phyloP scores from a whole-genome alignment of 2,113 vertebrate species.

The Sphaerodactylus townsendi region DNA sequence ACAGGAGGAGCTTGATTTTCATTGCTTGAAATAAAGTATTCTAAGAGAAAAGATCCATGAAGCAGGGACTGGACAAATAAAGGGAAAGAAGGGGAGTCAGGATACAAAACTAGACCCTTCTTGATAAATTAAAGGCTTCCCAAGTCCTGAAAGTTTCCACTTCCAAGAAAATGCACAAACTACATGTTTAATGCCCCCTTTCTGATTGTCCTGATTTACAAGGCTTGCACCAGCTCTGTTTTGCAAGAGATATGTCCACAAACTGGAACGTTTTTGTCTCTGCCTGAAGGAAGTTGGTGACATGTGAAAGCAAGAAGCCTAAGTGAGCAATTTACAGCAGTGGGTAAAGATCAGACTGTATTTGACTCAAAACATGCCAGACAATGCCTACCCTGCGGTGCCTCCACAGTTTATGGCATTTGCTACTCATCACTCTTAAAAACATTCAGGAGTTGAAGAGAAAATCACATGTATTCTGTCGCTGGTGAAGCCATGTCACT shows the following conservation, averaged over 20 bases:
- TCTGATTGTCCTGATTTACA: not conserved
- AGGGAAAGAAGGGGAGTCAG: not conserved
- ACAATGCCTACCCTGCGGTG: constrained; percentile 6
- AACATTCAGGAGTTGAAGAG: constrained; percentile 25
- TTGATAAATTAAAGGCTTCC: not conserved
- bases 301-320: constrained; percentile 12
- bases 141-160: not conserved
- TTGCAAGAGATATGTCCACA: constrained; percentile 7
- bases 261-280: not conserved
- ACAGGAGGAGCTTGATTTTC: not conserved
- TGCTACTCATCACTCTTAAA: not conserved
- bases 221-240: not conserved
- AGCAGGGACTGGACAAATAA: too few relatives aligned
- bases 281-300: constrained; percentile 11
- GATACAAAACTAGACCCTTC: not conserved
- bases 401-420: not conserved
- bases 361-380: constrained; percentile 28
- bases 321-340: constrained; percentile 36
- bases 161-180: not conserved
- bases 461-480: not conserved
- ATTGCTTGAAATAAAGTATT: not conserved
- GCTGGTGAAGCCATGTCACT: not conserved
- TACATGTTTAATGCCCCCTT: not conserved
- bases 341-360: constrained; percentile 14
- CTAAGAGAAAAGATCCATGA: not conserved